phyloP scores from a whole-genome alignment of 1,140 invertebrate genomes.

The Drosophila bocqueti region DNA sequence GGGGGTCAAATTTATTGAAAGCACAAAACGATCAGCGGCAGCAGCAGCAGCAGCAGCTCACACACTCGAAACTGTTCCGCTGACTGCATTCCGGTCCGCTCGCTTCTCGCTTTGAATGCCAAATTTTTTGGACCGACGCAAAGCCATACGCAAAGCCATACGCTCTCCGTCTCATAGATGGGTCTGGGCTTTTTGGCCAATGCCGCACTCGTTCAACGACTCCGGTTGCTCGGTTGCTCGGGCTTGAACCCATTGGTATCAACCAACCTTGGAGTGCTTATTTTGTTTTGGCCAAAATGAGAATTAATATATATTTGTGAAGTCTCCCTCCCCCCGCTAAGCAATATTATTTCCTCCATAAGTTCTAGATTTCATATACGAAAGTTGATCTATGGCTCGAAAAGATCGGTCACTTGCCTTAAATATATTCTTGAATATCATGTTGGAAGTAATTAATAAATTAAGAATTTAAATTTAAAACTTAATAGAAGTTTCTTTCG shows the following conservation, averaged over 20 bases:
- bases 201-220: conserved; percentile 67
- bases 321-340: not conserved
- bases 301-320: not conserved
- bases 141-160: not conserved
- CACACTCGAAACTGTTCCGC: conserved; percentile 61
- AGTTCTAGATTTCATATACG: not conserved
- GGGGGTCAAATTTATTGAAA: conserved; percentile 68
- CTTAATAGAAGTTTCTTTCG: not conserved
- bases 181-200: conserved; percentile 49
- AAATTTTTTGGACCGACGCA: conserved; percentile 35
- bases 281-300: conserved; percentile 5
- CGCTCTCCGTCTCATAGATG: conserved; percentile 10
- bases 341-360: conserved; percentile 3
- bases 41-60: not conserved
- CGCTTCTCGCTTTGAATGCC: conserved; percentile 35
- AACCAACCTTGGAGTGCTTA: not conserved
- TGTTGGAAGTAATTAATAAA: not conserved
- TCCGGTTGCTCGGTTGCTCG: conserved; percentile 17
- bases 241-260: conserved; percentile 40
- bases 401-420: not conserved
- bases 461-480: not conserved
- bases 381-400: not conserved
- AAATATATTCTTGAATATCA: not conserved
- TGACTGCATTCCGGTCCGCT: conserved; percentile 64
- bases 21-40: conserved; percentile 30